Percentiles rank a stretch among this genome's conserved stretches.
phyloP scores from a whole-genome alignment of 2,113 vertebrate species.

The Triplophysa tibetana region DNA sequence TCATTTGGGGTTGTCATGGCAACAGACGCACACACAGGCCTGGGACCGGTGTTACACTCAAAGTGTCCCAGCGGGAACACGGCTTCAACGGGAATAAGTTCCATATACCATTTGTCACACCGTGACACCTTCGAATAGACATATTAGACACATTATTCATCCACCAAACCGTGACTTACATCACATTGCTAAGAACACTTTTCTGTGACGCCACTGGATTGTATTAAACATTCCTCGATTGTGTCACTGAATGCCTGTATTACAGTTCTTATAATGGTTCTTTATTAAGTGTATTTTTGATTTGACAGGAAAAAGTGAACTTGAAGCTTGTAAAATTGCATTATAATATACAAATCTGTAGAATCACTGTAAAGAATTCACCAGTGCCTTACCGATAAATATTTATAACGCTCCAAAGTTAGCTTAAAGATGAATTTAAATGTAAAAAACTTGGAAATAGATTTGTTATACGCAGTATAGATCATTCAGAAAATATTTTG shows the following conservation, averaged over 20 bases:
- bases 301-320: no score
- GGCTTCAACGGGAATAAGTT: no score
- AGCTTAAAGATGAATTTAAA: neutral
- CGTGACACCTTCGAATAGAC: no score
- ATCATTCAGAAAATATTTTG: neutral
- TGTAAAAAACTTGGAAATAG: neutral
- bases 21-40: no score
- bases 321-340: neutral
- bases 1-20: no score
- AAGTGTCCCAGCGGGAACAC: no score
- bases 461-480: neutral
- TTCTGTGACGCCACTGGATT: neutral
- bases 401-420: neutral
- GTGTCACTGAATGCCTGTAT: neutral
- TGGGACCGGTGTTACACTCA: no score
- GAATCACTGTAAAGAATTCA: neutral
- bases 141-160: no score
- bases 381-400: neutral
- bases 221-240: constrained; percentile 1
- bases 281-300: no score
- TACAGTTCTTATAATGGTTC: neutral
- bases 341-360: neutral
- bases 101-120: no score
- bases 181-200: neutral
- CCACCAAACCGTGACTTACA: no score